Conservation (phyloP, 2,888 invertebrate species). For the Drosophila phalerata region DNA sequence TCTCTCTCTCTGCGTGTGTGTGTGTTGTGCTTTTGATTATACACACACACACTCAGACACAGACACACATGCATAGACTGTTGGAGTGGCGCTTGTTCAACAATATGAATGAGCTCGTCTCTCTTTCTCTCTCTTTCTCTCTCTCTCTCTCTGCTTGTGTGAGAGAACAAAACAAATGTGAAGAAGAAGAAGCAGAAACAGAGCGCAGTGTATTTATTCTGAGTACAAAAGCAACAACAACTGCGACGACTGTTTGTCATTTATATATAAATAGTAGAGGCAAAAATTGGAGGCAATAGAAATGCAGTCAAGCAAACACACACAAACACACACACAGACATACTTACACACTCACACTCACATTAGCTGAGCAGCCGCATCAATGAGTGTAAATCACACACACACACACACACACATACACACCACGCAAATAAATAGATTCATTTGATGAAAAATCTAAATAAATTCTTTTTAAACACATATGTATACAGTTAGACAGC, state of each 20-base stretch:
- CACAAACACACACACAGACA: conserved; percentile 17
- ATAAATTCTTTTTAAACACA: conserved; percentile 47
- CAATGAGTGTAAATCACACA: conserved; percentile 41
- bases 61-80: conserved; percentile 12
- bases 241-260: conserved; percentile 24
- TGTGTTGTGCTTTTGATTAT: conserved; percentile 33
- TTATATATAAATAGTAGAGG: conserved; percentile 55
- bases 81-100: conserved; percentile 44
- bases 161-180: conserved; percentile 53
- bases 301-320: conserved; percentile 43
- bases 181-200: conserved; percentile 26
- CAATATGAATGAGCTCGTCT: conserved; percentile 50
- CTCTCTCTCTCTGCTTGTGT: neutral
- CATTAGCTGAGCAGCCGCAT: conserved; percentile 20
- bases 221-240: conserved; percentile 19
- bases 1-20: conserved; percentile 42
- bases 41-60: conserved; percentile 19
- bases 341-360: neutral
- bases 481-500: neutral
- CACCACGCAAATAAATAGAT: conserved; percentile 30
- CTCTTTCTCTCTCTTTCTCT: neutral
- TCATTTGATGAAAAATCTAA: conserved; percentile 18
- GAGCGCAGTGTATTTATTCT: conserved; percentile 13
- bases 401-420: conserved; percentile 18
- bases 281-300: conserved; percentile 47